Evolutionary conservation across 2,113 vertebrate species (phyloP).

Genomic region (Cololabis saira): DNA sequence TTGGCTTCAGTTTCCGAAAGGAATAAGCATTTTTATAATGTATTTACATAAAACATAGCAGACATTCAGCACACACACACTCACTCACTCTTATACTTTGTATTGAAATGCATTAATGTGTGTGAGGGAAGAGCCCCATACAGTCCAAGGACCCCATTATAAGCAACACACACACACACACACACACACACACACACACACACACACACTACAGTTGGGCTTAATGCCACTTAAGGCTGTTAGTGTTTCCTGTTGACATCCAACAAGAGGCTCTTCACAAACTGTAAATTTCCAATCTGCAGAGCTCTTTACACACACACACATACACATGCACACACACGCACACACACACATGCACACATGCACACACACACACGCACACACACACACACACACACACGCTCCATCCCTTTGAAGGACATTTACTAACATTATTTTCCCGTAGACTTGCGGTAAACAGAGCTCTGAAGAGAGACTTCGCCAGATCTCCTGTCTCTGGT

Average conservation of each 20-base stretch:
- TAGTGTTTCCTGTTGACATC: slow-evolving; percentile 57
- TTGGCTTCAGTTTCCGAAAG: too few relatives aligned
- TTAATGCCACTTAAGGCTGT: slow-evolving; percentile 53
- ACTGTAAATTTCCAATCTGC: slow-evolving; percentile 42
- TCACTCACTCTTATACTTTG: not conserved
- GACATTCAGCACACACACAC: too few relatives aligned
- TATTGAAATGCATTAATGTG: slow-evolving; percentile 8
- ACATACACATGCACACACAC: not conserved
- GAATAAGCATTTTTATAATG: too few relatives aligned
- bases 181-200: slow-evolving; percentile 23
- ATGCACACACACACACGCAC: not conserved
- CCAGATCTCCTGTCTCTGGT: not conserved
- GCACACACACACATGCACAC: not conserved
- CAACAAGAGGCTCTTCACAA: slow-evolving; percentile 41
- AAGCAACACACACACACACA: slow-evolving; percentile 16
- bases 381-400: slow-evolving; percentile 6
- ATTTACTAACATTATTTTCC: not conserved
- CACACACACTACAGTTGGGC: slow-evolving; percentile 10
- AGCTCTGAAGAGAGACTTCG: not conserved
- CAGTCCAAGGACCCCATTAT: slow-evolving; percentile 13
- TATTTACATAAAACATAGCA: too few relatives aligned
- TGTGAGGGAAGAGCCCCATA: slow-evolving; percentile 2
- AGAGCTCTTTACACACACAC: slow-evolving; percentile 20
- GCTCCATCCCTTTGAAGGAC: too few relatives aligned
- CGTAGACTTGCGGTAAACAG: not conserved